Evolutionary conservation across 1,140 invertebrate genomes (phyloP), one percentile per base, ranked within the genome.

Genomic region (Pogonus chalceus): DNA sequence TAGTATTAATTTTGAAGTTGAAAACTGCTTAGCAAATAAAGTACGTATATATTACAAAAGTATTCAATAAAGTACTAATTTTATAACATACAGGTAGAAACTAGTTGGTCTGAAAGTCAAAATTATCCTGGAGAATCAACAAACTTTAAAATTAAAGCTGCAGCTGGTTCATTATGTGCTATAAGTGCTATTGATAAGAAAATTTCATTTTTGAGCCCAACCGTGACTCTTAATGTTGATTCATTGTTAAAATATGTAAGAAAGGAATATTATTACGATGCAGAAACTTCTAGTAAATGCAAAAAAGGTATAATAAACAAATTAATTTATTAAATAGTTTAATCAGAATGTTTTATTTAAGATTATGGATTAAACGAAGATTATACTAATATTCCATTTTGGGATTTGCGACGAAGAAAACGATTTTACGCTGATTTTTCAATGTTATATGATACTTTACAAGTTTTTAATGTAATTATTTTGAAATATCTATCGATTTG

Each of bases 111-210:
- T 7, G 35, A 62, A 31, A 51, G 52, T 16, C 58, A 55, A 7
- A 46, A 62, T 7, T 57, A 65, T 39, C 81, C 82, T 0, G 81
- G 80, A 1, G 69, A 65, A 2, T 55, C 66, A 1, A 73, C 75
- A 2, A 68, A 66, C 4, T 61, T 82, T 3, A 65, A 70, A 20
- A 57, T 84, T 0, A 69, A 75, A 54, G 74, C 80, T 2, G 66
- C 69, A 0, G 72, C 77, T 0, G 69, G 69, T 26, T 81, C 80
- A 0, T 57, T 81, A 0, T 84, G 82, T 60, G 76, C 76, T 20
- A 58, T 83, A 14, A 78, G 79, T 1, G 75, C 75, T 0, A 72
- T 82, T 0, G 82, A 84, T 64, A 77, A 77, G 56, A 78, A 79
- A 43, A 75, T 77, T 0, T 71, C 69, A 43, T 74, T 81, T 49